A percentile compares a stretch with the other conserved stretches of the same genome.
These are phyloP conservation scores for Anticlea derivata DNA, from an alignment of 2,888 invertebrate species.

Conservation along the genomic window DNA sequence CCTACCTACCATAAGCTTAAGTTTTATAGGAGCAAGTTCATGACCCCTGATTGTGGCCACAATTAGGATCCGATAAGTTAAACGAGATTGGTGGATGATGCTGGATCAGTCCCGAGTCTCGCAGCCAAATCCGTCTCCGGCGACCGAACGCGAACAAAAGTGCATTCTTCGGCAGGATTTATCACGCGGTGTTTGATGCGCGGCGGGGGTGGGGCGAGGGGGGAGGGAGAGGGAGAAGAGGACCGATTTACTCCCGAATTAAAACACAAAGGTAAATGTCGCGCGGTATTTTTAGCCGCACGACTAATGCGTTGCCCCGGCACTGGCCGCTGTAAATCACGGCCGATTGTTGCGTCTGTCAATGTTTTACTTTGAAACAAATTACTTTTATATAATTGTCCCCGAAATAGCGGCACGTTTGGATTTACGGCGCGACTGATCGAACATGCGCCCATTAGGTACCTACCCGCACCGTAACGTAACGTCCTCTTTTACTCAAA, in stretches of 20 bases:
- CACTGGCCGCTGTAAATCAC: constrained; percentile 41
- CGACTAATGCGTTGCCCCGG: constrained; percentile 46
- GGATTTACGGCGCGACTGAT: constrained; percentile 5
- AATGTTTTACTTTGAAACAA: constrained; percentile 34
- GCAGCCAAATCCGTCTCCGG: constrained; percentile 11
- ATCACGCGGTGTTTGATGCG: constrained; percentile 55
- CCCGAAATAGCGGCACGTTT: constrained; percentile 29
- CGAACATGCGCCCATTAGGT: constrained; percentile 1
- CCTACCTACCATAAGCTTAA: too few relatives aligned
- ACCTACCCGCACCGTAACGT: neutral
- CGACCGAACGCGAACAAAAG: constrained; percentile 21
- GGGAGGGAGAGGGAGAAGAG: constrained; percentile 28
- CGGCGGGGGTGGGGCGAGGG: constrained; percentile 32
- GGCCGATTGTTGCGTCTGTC: constrained; percentile 38
- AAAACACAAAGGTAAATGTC: constrained; percentile 70
- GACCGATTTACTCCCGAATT: constrained; percentile 54
- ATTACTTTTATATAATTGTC: constrained; percentile 38
- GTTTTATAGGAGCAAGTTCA: constrained; percentile 3
- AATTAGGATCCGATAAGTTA: constrained; percentile 14
- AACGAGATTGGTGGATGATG: neutral
- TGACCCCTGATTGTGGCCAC: constrained; percentile 11
- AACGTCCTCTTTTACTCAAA: neutral
- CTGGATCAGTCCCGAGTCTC: constrained; percentile 5
- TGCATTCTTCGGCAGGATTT: constrained; percentile 60
- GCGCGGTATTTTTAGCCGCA: constrained; percentile 56